These are phyloP conservation scores for Polydrusus pterygomalis DNA, from an alignment of 2,888 invertebrate species.

Conservation along the genomic window DNA sequence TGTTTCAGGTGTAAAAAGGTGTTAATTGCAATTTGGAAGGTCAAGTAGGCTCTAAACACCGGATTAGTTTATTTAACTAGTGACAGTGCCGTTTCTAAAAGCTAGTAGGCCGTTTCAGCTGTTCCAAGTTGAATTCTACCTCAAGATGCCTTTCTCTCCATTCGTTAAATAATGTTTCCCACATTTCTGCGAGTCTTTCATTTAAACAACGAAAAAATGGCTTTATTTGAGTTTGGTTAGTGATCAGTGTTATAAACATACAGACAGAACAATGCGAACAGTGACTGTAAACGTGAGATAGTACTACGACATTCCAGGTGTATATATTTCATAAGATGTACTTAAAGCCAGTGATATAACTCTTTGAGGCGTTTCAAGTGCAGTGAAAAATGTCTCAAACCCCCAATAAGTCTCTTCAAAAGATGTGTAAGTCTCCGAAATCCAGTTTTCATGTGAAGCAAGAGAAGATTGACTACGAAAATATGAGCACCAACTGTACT, in stretches of 20 bases:
- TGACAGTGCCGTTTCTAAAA: constrained; percentile 14
- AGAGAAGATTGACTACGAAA: constrained; percentile 70
- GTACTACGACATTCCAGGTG: constrained; percentile 55
- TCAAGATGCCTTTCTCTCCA: constrained; percentile 47
- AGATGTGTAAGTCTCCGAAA: constrained; percentile 73
- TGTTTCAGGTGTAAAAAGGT: constrained; percentile 65
- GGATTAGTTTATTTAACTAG: neutral
- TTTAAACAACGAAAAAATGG: constrained; percentile 70
- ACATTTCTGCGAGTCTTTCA: constrained; percentile 60
- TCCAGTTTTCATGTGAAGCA: constrained; percentile 63
- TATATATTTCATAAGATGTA: constrained; percentile 59
- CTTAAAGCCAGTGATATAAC: constrained; percentile 61
- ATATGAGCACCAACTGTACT: constrained; percentile 71
- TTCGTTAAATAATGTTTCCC: constrained; percentile 66
- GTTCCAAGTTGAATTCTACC: constrained; percentile 28
- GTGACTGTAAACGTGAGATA: constrained; percentile 44
- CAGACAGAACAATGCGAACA: constrained; percentile 48
- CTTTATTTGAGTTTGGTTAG: constrained; percentile 72
- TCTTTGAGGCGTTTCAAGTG: constrained; percentile 56
- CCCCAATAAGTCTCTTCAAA: constrained; percentile 68
- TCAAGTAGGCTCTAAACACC: neutral
- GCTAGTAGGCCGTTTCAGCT: constrained; percentile 8
- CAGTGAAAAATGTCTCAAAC: constrained; percentile 71
- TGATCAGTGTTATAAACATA: constrained; percentile 42
- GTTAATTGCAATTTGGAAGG: constrained; percentile 32